Base-by-base conservation (phyloP, 1,140 invertebrate species). In the Pachypeltis micranthus region DNA sequence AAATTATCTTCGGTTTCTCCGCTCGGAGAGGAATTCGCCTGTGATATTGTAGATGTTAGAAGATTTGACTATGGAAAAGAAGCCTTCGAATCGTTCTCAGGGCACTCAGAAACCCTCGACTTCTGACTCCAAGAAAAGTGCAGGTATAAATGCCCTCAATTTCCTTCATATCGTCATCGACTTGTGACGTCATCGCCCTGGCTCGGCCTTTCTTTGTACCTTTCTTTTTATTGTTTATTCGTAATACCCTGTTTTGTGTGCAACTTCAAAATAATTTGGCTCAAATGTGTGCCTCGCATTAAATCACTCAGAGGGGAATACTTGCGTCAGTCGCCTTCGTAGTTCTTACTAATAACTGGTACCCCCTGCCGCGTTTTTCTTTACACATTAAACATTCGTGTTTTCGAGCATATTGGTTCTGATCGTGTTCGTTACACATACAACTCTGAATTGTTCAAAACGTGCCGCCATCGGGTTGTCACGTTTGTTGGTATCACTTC, bases 41-140 rank as follows among this genome's bases (percentile, higher is more conserved):
- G 70, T 66, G 68, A 66, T 66, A 58, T 68, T 61, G 68, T 75
- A 74, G 70, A 76, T 75, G 70, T 71, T 71, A 71, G 73, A 75
- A 63, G 78, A 76, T 62, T 64, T 66, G 64, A 83, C 76, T 73
- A 88, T 88, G 84, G 86, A 88, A 73, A 87, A 87, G 77, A 86
- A 85, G 75, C 74, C 76, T 70, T 76, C 77, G 75, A 79, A 74
- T 76, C 81, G 80, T 73, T 80, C 78, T 74, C 81, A 81, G 75
- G 72, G 79, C 72, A 80, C 80, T 68, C 71, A 77, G 70, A 86
- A 83, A 77, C 80, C 79, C 69, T 72, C 74, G 66, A 74, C 74
- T 73, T 74, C 78, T 82, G 84, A 87, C 72, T 73, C 77, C 66
- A 86, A 86, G 73, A 87, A 85, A 73, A 81, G 71, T 74, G 79